Conservation (phyloP, 2,797 vertebrate species). For the Bradypus variegatus region DNA sequence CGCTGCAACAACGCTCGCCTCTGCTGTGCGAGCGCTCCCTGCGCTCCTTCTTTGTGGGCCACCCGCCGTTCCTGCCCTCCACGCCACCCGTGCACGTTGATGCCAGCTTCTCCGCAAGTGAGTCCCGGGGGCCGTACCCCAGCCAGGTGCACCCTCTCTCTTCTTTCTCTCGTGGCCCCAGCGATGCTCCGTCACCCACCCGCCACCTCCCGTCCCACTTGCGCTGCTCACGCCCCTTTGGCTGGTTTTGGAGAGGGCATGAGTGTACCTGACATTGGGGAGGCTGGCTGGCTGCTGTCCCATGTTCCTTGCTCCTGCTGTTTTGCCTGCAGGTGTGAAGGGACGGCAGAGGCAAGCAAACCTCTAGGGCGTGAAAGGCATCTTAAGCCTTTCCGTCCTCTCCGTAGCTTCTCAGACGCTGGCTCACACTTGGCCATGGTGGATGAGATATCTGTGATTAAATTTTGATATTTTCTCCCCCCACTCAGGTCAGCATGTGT, state of each 20-base stretch:
- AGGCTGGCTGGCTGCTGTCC: background rate
- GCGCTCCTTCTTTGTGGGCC: conserved; percentile 92
- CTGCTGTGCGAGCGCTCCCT: conserved; percentile 90
- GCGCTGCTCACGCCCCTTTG: background rate
- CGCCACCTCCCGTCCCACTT: background rate
- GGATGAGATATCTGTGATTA: background rate
- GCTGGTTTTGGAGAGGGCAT: background rate
- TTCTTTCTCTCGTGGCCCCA: background rate
- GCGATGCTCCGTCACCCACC: rapidly evolving
- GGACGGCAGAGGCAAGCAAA: background rate
- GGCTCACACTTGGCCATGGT: rapidly evolving
- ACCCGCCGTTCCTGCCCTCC: conserved; percentile 92
- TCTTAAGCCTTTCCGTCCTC: background rate
- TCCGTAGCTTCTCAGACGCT: background rate
- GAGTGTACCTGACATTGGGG: background rate
- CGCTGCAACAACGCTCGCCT: conserved; percentile 93
- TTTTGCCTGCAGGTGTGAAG: background rate
- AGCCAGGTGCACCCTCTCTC: background rate
- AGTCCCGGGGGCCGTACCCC: conserved; percentile 61
- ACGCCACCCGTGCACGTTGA: conserved; percentile 92
- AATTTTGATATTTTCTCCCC: background rate
- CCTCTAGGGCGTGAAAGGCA: background rate
- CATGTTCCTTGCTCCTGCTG: background rate
- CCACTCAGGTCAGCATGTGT: background rate
- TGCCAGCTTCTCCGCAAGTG: conserved; percentile 91